A percentile compares a stretch with the other conserved stretches of the same genome.
These are phyloP conservation scores for Rattus norvegicus DNA, from an alignment of 2,113 vertebrate species.

Conservation along the genomic window GRCr8 NC_086028.1:60431001-60431500, in stretches of 20 bases:
- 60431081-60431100: background rate
- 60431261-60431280: background rate
- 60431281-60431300: background rate
- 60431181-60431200: background rate
- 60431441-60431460: background rate
- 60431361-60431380: conserved; percentile 28
- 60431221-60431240: background rate
- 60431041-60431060: background rate
- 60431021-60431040: background rate
- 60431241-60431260: conserved; percentile 19
- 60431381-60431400: conserved; percentile 45
- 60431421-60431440: background rate
- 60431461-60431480: background rate
- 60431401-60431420: background rate
- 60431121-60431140: background rate
- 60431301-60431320: background rate
- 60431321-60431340: background rate
- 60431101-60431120: background rate
- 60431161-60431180: background rate
- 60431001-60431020: background rate
- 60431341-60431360: conserved; percentile 35
- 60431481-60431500: background rate
- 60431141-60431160: background rate
- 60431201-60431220: background rate
- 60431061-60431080: background rate